Conservation (phyloP, 1,140 invertebrate genomes). For the Hycleus cichorii region DNA sequence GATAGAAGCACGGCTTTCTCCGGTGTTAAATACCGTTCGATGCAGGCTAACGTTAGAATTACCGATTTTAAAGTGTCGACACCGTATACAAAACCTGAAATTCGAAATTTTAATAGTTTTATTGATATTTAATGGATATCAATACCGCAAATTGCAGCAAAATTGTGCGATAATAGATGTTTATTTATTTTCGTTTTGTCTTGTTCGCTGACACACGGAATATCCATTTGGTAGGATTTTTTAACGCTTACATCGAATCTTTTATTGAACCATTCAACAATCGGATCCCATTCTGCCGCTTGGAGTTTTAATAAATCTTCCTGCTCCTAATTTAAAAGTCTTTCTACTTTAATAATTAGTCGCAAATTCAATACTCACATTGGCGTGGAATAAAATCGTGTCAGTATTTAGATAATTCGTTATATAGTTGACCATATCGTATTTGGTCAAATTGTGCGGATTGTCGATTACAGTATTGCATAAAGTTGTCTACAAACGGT, state of each 20-base stretch:
- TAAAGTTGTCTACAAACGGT: constrained; percentile 65
- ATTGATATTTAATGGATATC: neutral
- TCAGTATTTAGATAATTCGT: constrained; percentile 82
- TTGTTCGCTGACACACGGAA: constrained; percentile 54
- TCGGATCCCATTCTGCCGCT: constrained; percentile 75
- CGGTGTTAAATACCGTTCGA: constrained; percentile 66
- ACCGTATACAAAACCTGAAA: constrained; percentile 73
- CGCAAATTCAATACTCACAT: constrained; percentile 48
- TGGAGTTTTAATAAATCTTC: constrained; percentile 70
- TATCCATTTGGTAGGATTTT: constrained; percentile 60
- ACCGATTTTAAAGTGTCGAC: constrained; percentile 89
- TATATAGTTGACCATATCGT: constrained; percentile 69
- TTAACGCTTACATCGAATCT: constrained; percentile 66
- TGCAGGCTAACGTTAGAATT: constrained; percentile 72
- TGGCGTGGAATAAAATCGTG: constrained; percentile 71
- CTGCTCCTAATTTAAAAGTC: constrained; percentile 48
- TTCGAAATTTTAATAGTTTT: neutral
- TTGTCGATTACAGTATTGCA: constrained; percentile 89
- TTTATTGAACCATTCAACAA: constrained; percentile 82
- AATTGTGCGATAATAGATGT: constrained; percentile 71
- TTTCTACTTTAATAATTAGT: neutral
- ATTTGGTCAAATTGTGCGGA: constrained; percentile 70
- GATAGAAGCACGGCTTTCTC: constrained; percentile 77
- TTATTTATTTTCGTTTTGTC: constrained; percentile 61
- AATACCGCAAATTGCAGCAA: constrained; percentile 70